phyloP scores from a whole-genome alignment of 2,888 invertebrate species.

The Chirona hameri region DNA sequence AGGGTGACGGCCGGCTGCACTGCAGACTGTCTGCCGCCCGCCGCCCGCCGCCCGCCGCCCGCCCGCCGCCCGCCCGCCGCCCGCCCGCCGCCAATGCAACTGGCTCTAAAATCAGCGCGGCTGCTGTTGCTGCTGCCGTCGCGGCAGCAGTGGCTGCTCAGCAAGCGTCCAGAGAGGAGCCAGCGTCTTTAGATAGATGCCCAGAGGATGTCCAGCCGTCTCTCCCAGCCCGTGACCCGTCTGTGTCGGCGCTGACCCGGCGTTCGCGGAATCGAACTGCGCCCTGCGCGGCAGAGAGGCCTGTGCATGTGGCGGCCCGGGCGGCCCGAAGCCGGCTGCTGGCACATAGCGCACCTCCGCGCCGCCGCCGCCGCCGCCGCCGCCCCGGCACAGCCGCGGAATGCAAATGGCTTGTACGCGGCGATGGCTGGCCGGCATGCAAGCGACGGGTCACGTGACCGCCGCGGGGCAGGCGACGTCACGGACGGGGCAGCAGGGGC shows the following conservation, averaged over 20 bases:
- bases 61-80: slow-evolving; percentile 39
- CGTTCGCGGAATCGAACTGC: neutral
- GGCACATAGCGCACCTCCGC: slow-evolving; percentile 65
- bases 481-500: too few relatives aligned
- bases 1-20: slow-evolving; percentile 27
- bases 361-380: slow-evolving; percentile 86
- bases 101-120: slow-evolving; percentile 69
- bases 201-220: too few relatives aligned
- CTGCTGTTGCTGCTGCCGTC: slow-evolving; percentile 43
- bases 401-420: slow-evolving; percentile 98
- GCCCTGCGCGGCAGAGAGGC: neutral
- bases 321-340: neutral
- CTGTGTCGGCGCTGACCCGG: neutral
- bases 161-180: too few relatives aligned
- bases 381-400: slow-evolving; percentile 87
- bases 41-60: neutral
- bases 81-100: slow-evolving; percentile 60
- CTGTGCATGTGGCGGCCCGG: too few relatives aligned
- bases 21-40: slow-evolving; percentile 46
- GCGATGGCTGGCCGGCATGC: slow-evolving; percentile 93
- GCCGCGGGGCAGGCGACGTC: slow-evolving; percentile 47
- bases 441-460: slow-evolving; percentile 74
- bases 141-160: too few relatives aligned
- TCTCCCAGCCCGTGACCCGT: too few relatives aligned
- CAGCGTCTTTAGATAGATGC: too few relatives aligned